These are phyloP conservation scores for Nyctibius bracteatus DNA, from an alignment of 2,113 vertebrate species.

Conservation along the genomic window DNA sequence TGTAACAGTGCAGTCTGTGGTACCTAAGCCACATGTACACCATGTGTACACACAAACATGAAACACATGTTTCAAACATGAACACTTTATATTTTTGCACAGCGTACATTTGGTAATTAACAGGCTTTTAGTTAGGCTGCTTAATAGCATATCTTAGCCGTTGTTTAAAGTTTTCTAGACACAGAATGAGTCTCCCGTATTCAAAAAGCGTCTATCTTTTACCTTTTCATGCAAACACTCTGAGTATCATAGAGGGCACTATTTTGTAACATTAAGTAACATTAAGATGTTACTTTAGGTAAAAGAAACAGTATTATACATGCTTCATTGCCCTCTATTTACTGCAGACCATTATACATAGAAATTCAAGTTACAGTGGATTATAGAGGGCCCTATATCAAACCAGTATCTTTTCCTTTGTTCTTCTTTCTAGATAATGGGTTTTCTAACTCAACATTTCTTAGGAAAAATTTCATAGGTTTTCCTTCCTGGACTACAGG, in stretches of 20 bases:
- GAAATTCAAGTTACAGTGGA: background rate
- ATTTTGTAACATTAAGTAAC: too few species aligned
- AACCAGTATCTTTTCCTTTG: background rate
- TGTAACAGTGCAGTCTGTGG: background rate
- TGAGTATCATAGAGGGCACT: background rate
- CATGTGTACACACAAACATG: background rate
- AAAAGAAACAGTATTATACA: background rate
- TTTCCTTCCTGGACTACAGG: background rate
- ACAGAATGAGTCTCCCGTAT: background rate
- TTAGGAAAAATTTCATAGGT: background rate
- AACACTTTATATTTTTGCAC: background rate
- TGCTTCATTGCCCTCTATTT: background rate
- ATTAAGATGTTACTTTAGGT: background rate
- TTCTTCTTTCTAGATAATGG: background rate
- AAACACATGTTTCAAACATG: too few species aligned
- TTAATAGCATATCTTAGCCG: conserved; percentile 11
- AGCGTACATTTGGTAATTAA: background rate
- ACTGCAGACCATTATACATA: background rate
- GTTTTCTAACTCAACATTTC: background rate
- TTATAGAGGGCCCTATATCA: background rate
- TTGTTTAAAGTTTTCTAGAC: conserved; percentile 15
- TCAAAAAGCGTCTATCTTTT: background rate
- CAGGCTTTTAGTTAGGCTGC: conserved; percentile 12
- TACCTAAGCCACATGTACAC: background rate
- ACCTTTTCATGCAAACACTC: background rate